A percentile compares a stretch with the other conserved stretches of the same genome.
Evolutionary conservation across 2,888 invertebrate species (phyloP).

Genomic region (Polyommatus icarus): DNA sequence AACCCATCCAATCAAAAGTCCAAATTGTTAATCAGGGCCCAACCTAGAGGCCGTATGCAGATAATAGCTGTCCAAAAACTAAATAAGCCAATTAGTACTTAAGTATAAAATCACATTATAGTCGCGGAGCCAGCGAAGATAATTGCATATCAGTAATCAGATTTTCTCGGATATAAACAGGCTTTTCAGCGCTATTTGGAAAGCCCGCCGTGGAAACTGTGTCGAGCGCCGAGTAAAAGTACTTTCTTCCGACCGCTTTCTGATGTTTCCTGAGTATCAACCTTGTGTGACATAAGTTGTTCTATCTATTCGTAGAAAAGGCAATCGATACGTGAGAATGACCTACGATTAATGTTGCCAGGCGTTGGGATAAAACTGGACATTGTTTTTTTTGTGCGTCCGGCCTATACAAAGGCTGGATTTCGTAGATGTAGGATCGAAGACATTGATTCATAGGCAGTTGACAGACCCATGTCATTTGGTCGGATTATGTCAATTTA

Average conservation of each 20-base stretch:
- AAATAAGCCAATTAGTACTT: background rate
- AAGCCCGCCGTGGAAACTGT: slow-evolving; percentile 76
- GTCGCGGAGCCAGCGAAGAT: background rate
- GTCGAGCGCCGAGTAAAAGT: slow-evolving; percentile 77
- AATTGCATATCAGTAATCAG: slow-evolving; percentile 33
- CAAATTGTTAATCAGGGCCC: too few species aligned
- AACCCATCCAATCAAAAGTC: too few species aligned
- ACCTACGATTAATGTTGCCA: slow-evolving; percentile 28
- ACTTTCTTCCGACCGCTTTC: slow-evolving; percentile 79
- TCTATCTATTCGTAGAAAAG: slow-evolving; percentile 59
- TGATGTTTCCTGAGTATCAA: slow-evolving; percentile 72
- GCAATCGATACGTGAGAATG: slow-evolving; percentile 56
- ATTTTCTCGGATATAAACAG: slow-evolving; percentile 36
- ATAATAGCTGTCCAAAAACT: too few species aligned
- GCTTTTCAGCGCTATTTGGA: slow-evolving; percentile 58
- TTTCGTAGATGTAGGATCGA: too few species aligned
- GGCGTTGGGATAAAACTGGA: too few species aligned
- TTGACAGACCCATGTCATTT: too few species aligned
- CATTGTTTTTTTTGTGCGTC: too few species aligned
- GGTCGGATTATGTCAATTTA: too few species aligned
- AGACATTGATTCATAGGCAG: too few species aligned
- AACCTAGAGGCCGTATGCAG: too few species aligned
- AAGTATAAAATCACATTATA: background rate
- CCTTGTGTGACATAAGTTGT: slow-evolving; percentile 75
- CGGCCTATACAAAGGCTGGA: too few species aligned